Percentiles rank a stretch among this genome's conserved stretches.
Conservation (phyloP, 2,113 vertebrate species). For the Amblyopsis rosae region DNA sequence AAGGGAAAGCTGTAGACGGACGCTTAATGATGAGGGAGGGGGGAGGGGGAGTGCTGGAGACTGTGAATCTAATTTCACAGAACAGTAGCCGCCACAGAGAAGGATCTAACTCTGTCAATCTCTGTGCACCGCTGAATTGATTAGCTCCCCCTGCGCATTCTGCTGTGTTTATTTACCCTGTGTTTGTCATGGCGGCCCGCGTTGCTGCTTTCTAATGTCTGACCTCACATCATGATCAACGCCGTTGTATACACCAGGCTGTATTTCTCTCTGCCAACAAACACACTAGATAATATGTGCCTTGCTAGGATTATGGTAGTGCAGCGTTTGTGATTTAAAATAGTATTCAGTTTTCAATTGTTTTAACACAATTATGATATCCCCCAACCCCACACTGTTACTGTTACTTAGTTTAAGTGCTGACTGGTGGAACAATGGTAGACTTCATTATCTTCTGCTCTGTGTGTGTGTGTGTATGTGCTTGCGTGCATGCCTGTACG, state of each 20-base stretch:
- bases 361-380: too few relatives aligned
- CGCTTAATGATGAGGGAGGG: conserved; percentile 64
- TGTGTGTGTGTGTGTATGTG: conserved; percentile 16
- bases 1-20: conserved; percentile 44
- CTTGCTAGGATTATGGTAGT: not conserved
- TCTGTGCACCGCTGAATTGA: conserved; percentile 73
- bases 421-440: too few relatives aligned
- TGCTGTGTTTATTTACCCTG: conserved; percentile 19
- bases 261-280: not conserved
- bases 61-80: conserved; percentile 81
- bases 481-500: not conserved
- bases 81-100: conserved; percentile 75
- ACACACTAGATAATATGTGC: not conserved
- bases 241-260: not conserved
- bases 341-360: too few relatives aligned
- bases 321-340: not conserved
- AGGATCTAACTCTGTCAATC: conserved; percentile 80
- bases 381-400: too few relatives aligned
- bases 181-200: not conserved
- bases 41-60: conserved; percentile 52
- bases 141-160: conserved; percentile 67
- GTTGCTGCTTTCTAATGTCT: not conserved
- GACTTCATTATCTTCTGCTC: too few relatives aligned
- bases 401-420: too few relatives aligned
- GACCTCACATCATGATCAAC: conserved; percentile 4